These are phyloP conservation scores for Potamilus streckersoni DNA, from an alignment of 1,140 invertebrate species.

Conservation along the genomic window DNA sequence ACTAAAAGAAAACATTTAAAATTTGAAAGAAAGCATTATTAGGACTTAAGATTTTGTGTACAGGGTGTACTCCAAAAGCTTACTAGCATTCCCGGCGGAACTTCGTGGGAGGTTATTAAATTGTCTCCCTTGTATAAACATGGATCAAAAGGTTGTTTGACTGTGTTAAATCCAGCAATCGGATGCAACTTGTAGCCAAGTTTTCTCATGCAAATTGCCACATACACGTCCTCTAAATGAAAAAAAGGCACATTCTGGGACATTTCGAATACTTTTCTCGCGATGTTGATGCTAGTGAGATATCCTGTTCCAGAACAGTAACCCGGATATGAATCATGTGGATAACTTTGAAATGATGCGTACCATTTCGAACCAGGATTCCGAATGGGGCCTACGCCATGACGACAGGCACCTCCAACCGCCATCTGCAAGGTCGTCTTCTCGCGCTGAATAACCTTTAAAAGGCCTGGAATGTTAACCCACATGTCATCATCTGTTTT, in stretches of 20 bases:
- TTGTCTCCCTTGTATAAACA: too few species aligned
- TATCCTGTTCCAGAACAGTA: constrained; percentile 66
- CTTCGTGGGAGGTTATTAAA: too few species aligned
- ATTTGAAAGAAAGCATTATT: too few species aligned
- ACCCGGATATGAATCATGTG: constrained; percentile 53
- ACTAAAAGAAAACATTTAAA: too few species aligned
- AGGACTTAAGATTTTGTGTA: neutral
- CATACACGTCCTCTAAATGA: constrained; percentile 63
- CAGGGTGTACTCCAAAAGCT: too few species aligned
- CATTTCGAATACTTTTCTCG: constrained; percentile 48
- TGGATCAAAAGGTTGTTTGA: too few species aligned
- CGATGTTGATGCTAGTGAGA: constrained; percentile 56
- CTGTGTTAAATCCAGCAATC: neutral
- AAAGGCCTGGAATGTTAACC: constrained; percentile 59
- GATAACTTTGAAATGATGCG: constrained; percentile 47
- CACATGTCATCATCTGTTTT: constrained; percentile 72
- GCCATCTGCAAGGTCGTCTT: neutral
- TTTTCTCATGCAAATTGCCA: constrained; percentile 39
- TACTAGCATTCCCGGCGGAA: too few species aligned
- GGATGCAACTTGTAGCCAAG: constrained; percentile 4
- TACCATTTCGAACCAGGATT: constrained; percentile 25
- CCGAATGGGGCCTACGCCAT: constrained; percentile 11
- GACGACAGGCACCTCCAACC: constrained; percentile 7
- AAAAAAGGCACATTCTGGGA: constrained; percentile 48
- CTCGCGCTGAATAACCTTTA: constrained; percentile 13